phyloP scores from a whole-genome alignment of 2,113 vertebrate genomes.

The Oryzias celebensis region DNA sequence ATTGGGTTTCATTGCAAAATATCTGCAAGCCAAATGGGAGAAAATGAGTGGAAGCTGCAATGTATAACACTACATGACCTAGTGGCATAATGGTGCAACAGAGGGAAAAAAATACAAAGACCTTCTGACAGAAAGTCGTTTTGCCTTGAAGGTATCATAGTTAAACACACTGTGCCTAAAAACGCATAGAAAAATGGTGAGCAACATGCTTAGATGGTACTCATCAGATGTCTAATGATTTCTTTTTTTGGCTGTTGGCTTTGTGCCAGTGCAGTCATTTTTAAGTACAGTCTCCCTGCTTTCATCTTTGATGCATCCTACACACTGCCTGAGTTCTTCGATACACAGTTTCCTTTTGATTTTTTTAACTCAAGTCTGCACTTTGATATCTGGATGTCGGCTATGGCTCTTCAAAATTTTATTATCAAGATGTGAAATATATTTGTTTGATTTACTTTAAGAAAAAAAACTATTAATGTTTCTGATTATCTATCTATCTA shows the following conservation, averaged over 20 bases:
- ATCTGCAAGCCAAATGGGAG: conserved; percentile 41
- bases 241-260: conserved; percentile 30
- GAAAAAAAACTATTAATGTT: no score
- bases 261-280: conserved; percentile 21
- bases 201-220: conserved; percentile 26
- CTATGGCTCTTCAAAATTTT: conserved; percentile 17
- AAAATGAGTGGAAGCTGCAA: conserved; percentile 30
- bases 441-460: neutral
- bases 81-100: conserved; percentile 50
- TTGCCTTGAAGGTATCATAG: conserved; percentile 26
- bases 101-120: conserved; percentile 39
- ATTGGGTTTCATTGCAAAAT: conserved; percentile 18
- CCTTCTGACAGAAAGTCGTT: conserved; percentile 36
- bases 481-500: no score
- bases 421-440: conserved; percentile 18
- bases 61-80: conserved; percentile 45
- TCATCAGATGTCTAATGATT: conserved; percentile 43
- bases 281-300: conserved; percentile 28
- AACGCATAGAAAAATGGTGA: conserved; percentile 25
- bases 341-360: conserved; percentile 19
- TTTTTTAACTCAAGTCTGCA: conserved; percentile 17
- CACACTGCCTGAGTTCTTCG: conserved; percentile 10
- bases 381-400: conserved; percentile 21
- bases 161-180: conserved; percentile 34
- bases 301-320: conserved; percentile 38